These are phyloP conservation scores for Aspidoscelis tigris DNA, from an alignment of 2,113 vertebrate species.

Conservation along the genomic window DNA sequence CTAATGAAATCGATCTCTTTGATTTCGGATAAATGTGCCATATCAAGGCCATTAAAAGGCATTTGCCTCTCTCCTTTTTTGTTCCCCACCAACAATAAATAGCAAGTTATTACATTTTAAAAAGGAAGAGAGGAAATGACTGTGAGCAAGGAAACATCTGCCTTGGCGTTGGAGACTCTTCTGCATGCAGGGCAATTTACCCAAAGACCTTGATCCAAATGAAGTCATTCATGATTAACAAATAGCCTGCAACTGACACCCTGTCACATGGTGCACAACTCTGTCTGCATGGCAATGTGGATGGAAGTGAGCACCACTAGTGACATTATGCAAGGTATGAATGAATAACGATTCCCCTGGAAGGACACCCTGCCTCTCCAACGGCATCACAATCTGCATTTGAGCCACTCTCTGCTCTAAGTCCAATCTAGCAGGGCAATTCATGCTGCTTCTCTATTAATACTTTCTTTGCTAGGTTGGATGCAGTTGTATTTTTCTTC, in stretches of 20 bases:
- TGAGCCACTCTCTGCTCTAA: neutral
- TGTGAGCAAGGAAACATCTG: slow-evolving; percentile 12
- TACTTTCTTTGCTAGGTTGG: neutral
- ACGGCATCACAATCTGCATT: neutral
- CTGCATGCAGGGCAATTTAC: neutral
- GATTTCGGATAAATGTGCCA: slow-evolving; percentile 20
- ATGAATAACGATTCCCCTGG: neutral
- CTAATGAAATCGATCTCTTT: slow-evolving; percentile 46
- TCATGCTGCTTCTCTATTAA: neutral
- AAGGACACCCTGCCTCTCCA: neutral
- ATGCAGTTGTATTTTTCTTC: neutral
- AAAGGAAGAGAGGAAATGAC: slow-evolving; percentile 13
- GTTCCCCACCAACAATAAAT: slow-evolving; percentile 53
- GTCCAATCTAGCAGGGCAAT: neutral
- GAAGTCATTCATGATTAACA: too few relatives aligned
- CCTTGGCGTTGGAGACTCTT: neutral
- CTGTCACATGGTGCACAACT: neutral
- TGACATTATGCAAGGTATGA: neutral
- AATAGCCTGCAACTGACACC: neutral
- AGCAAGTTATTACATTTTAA: slow-evolving; percentile 48
- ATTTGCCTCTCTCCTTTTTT: slow-evolving; percentile 31
- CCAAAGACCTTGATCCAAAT: neutral
- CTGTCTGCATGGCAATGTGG: neutral
- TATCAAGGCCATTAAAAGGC: slow-evolving; percentile 27
- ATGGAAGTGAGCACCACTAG: neutral